Base-by-base conservation (phyloP, 1,140 invertebrate species). In the Caenorhabditis tropicalis region DNA sequence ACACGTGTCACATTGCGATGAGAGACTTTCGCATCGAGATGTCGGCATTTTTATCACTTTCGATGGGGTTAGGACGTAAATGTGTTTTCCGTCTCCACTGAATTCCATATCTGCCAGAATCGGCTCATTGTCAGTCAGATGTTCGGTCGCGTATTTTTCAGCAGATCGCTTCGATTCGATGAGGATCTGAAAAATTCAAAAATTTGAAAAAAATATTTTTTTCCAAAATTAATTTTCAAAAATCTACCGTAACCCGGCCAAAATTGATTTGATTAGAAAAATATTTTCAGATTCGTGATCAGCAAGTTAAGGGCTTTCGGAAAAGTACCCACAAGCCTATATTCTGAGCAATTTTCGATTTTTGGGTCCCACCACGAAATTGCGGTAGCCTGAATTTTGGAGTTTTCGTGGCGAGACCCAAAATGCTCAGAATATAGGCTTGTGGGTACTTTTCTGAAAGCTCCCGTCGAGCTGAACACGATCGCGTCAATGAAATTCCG, bases 21-120 rank as follows among this genome's bases (percentile, higher is more conserved):
- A 90, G 89, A 7, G 89, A 53, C 21, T 27, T 19, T 82, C 79
- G 74, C 84, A 85, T 6, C 49, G 56, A 24, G 87, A 86, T 19
- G 88, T 85, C 46, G 88, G 84, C 21, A 90, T 53, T 86, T 91
- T 91, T 82, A 87, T 87, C 12, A 87, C 86, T 56, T 86, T 86
- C 3, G 33, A 82, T 21, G 86, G 86, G 0, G 86, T 87, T 1
- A 87, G 79, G 24, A 87, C 79, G 31, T 85, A 85, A 39, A 87
- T 21, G 79, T 84, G 81, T 29, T 85, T 74, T 2, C 86, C 86
- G 43, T 87, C 80, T 10, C 70, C 86, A 15, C 56, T 53, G 46
- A 87, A 84, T 39, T 87, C 81, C 27, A 87, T 39, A 58, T 87
- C 86, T 39, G 88, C 65, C 0, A 87, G 86, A 24, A 87, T 86